Evolutionary conservation across 2,797 vertebrate species (phyloP).

Genomic region (Manis javanica): DNA sequence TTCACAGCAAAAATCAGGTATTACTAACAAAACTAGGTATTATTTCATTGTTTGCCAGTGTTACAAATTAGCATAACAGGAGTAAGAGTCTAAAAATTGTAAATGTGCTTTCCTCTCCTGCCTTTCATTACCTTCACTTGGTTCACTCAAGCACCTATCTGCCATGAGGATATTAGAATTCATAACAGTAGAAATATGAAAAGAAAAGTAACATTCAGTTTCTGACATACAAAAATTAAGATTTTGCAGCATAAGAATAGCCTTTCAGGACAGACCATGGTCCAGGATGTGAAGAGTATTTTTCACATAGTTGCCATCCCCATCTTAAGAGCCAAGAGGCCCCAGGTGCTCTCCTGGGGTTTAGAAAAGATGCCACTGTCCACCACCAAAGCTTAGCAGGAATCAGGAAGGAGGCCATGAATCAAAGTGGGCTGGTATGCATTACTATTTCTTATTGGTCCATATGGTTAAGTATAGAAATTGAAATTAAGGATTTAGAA

Average conservation of each 20-base stretch:
- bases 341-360: neutral
- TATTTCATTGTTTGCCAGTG: neutral
- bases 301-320: neutral
- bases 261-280: neutral
- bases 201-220: constrained; percentile 23
- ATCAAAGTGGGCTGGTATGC: neutral
- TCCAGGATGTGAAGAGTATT: neutral
- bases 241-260: neutral
- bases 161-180: constrained; percentile 15
- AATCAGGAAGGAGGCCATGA: neutral
- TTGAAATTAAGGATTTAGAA: neutral
- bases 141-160: neutral
- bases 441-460: neutral
- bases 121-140: constrained; percentile 38
- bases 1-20: constrained; percentile 22
- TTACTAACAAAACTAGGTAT: constrained; percentile 31
- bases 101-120: constrained; percentile 18
- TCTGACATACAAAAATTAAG: constrained; percentile 5
- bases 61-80: constrained; percentile 2
- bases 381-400: neutral
- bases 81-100: neutral
- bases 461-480: neutral
- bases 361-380: neutral
- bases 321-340: neutral
- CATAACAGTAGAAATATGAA: constrained; percentile 47